Evolutionary conservation across 2,888 invertebrate species (phyloP).

Genomic region (Sesia apiformis): DNA sequence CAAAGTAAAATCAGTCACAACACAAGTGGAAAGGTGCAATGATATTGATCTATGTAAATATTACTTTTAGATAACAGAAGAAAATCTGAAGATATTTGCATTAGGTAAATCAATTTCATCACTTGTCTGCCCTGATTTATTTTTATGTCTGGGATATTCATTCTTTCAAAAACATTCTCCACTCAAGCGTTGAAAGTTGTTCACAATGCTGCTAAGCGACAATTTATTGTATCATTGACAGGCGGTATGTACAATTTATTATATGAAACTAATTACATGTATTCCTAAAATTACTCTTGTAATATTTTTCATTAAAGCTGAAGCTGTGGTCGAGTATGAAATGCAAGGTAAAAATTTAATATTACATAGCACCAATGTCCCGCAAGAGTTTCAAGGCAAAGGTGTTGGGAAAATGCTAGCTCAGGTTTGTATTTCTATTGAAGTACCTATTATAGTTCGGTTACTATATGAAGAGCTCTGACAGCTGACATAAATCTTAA

Average conservation of each 20-base stretch:
- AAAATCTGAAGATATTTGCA: too few relatives aligned
- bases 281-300: background rate
- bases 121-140: background rate
- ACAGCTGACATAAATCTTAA: too few relatives aligned
- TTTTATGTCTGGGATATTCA: conserved; percentile 48
- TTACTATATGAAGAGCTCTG: too few relatives aligned
- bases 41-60: too few relatives aligned
- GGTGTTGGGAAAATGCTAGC: conserved; percentile 82
- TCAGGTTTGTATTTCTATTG: conserved; percentile 68
- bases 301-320: conserved; percentile 24
- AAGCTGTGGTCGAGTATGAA: conserved; percentile 69
- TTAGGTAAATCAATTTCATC: too few relatives aligned
- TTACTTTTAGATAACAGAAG: too few relatives aligned
- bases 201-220: conserved; percentile 67
- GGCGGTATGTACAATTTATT: conserved; percentile 30
- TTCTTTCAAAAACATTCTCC: conserved; percentile 51
- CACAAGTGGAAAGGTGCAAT: too few relatives aligned
- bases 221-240: conserved; percentile 43
- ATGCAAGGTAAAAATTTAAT: conserved; percentile 67
- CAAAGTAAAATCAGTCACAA: too few relatives aligned
- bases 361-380: conserved; percentile 79
- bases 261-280: background rate
- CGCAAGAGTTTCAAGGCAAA: conserved; percentile 77
- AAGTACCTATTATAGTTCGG: too few relatives aligned
- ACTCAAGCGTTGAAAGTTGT: conserved; percentile 50